Conservation (phyloP, 2,888 invertebrate species). For the Catocala sponsa region DNA sequence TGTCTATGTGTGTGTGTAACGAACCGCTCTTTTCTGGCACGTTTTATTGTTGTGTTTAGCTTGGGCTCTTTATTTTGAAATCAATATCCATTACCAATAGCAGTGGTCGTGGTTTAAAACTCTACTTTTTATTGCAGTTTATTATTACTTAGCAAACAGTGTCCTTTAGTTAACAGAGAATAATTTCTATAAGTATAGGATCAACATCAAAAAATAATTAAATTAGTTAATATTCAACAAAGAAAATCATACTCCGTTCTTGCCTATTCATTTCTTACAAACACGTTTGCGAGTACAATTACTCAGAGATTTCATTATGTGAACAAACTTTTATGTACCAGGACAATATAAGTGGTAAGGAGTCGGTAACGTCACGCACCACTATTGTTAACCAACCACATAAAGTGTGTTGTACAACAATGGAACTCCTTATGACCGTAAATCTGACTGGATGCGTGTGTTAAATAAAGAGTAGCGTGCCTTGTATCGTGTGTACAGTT, state of each 20-base stretch:
- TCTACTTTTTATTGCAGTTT: no score
- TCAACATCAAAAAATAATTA: slow-evolving; percentile 12
- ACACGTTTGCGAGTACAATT: slow-evolving; percentile 18
- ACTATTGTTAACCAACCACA: slow-evolving; percentile 45
- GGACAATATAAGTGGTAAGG: slow-evolving; percentile 35
- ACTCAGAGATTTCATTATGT: slow-evolving; percentile 14
- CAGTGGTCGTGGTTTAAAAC: no score
- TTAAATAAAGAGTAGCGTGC: slow-evolving; percentile 67
- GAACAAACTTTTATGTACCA: slow-evolving; percentile 31
- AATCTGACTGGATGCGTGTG: slow-evolving; percentile 63
- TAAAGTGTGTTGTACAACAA: slow-evolving; percentile 53
- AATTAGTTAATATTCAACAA: slow-evolving; percentile 13
- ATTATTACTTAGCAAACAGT: no score
- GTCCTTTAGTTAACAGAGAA: no score
- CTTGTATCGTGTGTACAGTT: slow-evolving; percentile 67
- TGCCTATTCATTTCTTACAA: slow-evolving; percentile 9
- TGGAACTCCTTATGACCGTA: slow-evolving; percentile 56
- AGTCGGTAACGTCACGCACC: slow-evolving; percentile 42
- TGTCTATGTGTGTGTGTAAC: background rate
- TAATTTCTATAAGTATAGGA: no score
- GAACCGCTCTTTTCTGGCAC: background rate
- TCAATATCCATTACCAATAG: no score
- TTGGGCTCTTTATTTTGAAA: background rate
- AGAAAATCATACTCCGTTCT: slow-evolving; percentile 6
- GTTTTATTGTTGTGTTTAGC: background rate